Evolutionary conservation across 2,888 invertebrate species (phyloP).

Genomic region (Drosophila colorata): DNA sequence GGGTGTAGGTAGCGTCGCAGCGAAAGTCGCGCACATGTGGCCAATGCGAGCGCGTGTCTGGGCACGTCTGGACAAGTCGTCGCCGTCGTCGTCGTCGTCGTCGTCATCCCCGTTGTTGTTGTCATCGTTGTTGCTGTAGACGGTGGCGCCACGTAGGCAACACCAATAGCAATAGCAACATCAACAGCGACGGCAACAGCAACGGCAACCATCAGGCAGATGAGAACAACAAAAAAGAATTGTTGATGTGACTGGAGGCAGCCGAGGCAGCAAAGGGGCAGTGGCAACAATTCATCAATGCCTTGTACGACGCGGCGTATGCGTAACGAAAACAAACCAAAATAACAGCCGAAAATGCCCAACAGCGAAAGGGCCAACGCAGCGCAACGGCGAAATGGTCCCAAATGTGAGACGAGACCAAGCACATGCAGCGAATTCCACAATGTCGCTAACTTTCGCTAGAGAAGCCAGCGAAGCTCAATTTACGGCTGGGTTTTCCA

Average conservation of each 20-base stretch:
- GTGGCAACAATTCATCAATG: conserved; percentile 76
- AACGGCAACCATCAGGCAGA: conserved; percentile 11
- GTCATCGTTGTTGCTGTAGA: conserved; percentile 18
- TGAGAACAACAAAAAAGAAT: conserved; percentile 37
- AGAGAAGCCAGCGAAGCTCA: neutral
- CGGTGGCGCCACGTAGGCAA: conserved; percentile 69
- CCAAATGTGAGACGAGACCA: conserved; percentile 2
- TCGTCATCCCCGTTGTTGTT: neutral
- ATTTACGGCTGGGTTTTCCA: no score
- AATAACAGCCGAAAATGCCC: conserved; percentile 15
- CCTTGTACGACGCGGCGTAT: conserved; percentile 62
- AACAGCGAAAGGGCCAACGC: neutral
- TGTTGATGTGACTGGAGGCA: conserved; percentile 62
- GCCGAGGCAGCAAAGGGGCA: conserved; percentile 28
- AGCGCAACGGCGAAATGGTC: neutral
- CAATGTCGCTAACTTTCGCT: neutral
- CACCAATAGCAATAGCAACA: conserved; percentile 19
- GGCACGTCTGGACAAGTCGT: conserved; percentile 71
- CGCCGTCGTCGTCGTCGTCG: conserved; percentile 40
- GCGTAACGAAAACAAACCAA: conserved; percentile 59
- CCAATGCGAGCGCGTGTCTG: conserved; percentile 57
- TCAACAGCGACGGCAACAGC: conserved; percentile 15
- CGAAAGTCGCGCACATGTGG: conserved; percentile 23
- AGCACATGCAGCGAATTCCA: neutral
- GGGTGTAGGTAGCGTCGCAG: neutral